Percentiles rank a stretch among this genome's conserved stretches.
phyloP scores from a whole-genome alignment of 2,888 invertebrate species.

The Apamea epomidion region DNA sequence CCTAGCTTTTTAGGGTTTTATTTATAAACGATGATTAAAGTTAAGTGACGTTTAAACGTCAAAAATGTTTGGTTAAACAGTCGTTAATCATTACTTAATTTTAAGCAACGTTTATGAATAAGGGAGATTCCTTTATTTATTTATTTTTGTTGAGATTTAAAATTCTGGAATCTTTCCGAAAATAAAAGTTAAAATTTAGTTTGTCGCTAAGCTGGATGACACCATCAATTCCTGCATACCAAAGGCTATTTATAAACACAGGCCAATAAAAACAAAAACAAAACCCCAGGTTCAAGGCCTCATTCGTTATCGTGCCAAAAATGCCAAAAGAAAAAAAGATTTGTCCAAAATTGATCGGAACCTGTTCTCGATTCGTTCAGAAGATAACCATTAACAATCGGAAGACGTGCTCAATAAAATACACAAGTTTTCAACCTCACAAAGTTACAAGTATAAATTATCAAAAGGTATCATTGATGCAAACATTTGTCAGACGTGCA shows the following conservation, averaged over 20 bases:
- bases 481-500: constrained; percentile 50
- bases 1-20: background rate
- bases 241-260: constrained; percentile 49
- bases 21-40: no score
- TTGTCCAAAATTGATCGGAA: constrained; percentile 56
- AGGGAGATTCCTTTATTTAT: background rate
- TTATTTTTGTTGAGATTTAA: background rate
- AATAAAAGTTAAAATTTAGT: background rate
- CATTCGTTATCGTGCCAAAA: constrained; percentile 56
- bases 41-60: background rate
- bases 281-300: constrained; percentile 64
- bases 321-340: constrained; percentile 51
- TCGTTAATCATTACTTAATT: background rate
- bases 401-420: constrained; percentile 68
- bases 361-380: constrained; percentile 61
- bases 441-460: constrained; percentile 63
- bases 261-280: constrained; percentile 29
- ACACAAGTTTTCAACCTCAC: constrained; percentile 72
- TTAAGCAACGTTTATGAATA: background rate
- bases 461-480: constrained; percentile 40
- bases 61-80: background rate
- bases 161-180: background rate
- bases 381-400: constrained; percentile 69
- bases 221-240: constrained; percentile 12
- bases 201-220: constrained; percentile 18